Conservation (phyloP, 2,797 vertebrate species). For the Chaunax sp. region DNA sequence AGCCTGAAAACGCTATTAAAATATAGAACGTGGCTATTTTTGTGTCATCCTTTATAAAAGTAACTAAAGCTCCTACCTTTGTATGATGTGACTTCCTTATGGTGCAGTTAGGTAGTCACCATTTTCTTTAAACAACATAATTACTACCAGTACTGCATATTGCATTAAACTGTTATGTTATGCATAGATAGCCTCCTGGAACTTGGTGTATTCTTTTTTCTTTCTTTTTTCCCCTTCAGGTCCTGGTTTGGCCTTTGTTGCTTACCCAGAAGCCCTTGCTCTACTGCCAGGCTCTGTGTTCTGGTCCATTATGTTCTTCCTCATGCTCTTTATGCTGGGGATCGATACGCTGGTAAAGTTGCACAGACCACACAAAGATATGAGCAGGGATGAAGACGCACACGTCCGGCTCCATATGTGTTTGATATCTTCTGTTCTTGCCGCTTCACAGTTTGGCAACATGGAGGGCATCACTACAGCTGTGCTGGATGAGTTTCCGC, state of each 20-base stretch:
- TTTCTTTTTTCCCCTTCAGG: conserved; percentile 64
- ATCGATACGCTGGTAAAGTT: conserved; percentile 86
- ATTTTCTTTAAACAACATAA: too few relatives aligned
- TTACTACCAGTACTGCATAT: background rate
- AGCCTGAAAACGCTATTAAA: too few relatives aligned
- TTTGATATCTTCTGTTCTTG: conserved; percentile 17
- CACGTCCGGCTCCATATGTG: background rate
- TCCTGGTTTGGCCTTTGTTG: conserved; percentile 89
- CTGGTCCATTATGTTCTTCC: conserved; percentile 89
- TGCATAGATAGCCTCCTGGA: background rate
- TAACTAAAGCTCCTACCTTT: too few relatives aligned
- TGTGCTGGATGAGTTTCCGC: conserved; percentile 85
- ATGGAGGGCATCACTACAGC: conserved; percentile 90
- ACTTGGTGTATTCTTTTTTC: conserved; percentile 3
- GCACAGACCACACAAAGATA: background rate
- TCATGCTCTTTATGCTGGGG: conserved; percentile 89
- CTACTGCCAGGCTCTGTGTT: conserved; percentile 87
- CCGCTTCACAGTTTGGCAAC: conserved; percentile 84
- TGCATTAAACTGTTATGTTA: background rate
- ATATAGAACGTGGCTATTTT: too few relatives aligned
- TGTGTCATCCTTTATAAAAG: too few relatives aligned
- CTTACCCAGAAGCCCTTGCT: conserved; percentile 89
- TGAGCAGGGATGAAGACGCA: background rate
- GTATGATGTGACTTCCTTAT: too few relatives aligned
- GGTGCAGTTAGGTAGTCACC: too few relatives aligned